Conservation (phyloP, 2,113 vertebrate genomes). For the Caloenas nicobarica region DNA sequence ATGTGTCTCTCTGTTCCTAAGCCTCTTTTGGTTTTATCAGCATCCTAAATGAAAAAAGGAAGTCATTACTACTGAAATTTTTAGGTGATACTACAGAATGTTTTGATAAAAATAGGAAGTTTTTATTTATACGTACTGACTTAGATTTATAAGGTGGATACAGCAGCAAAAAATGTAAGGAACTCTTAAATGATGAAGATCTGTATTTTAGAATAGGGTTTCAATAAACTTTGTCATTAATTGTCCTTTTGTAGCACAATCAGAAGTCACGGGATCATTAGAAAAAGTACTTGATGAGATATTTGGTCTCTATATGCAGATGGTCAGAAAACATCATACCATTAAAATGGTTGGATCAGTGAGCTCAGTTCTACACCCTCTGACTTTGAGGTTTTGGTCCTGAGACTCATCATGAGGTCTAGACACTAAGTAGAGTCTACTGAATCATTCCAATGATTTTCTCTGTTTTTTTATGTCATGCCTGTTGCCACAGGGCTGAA, state of each 20-base stretch:
- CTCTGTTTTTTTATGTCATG: not conserved
- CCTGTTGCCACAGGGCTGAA: not conserved
- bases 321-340: not conserved
- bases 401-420: not conserved
- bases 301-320: not conserved
- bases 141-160: not conserved
- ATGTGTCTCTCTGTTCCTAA: not conserved
- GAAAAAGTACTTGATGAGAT: not conserved
- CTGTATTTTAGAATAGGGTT: not conserved
- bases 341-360: not conserved
- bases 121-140: not conserved
- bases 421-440: not conserved
- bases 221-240: not conserved
- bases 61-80: not conserved
- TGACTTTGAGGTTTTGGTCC: not conserved
- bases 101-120: not conserved
- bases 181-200: not conserved
- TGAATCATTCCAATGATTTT: not conserved
- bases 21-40: not conserved
- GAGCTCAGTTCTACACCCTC: not conserved
- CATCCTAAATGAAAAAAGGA: not conserved
- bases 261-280: not conserved
- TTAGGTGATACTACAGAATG: not conserved
- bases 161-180: not conserved
- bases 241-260: not conserved